A percentile compares a stretch with the other conserved stretches of the same genome.
phyloP scores from a whole-genome alignment of 2,888 invertebrate species.

The Glomeris marginata region DNA sequence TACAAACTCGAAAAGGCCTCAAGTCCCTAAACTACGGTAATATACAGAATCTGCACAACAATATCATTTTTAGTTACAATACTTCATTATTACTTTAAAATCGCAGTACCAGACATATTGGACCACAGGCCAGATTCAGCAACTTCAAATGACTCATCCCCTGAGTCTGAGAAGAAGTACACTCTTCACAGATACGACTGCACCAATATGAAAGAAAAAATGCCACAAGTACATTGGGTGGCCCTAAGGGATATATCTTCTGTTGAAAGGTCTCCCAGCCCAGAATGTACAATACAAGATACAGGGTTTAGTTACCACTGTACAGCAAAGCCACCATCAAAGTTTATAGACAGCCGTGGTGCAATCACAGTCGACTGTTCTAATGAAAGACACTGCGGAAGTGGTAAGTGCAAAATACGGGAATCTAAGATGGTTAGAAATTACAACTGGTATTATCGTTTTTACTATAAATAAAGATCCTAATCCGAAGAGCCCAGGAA shows the following conservation, averaged over 20 bases:
- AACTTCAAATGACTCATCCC: slow-evolving; percentile 7
- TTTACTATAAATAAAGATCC: slow-evolving; percentile 1
- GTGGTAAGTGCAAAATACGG: neutral
- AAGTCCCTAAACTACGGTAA: slow-evolving; percentile 10
- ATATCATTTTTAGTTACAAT: neutral
- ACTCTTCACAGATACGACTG: neutral
- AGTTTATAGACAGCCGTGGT: neutral
- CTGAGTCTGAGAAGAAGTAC: slow-evolving; percentile 4
- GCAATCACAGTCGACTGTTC: neutral
- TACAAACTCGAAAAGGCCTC: neutral
- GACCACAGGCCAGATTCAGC: slow-evolving; percentile 9
- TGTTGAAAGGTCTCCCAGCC: slow-evolving; percentile 5
- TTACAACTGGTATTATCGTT: no score
- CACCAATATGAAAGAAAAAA: neutral
- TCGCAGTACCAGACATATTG: slow-evolving; percentile 10
- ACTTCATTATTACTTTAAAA: neutral
- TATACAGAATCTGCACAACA: neutral
- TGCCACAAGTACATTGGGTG: neutral
- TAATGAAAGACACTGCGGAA: neutral
- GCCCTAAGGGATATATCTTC: neutral
- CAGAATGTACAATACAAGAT: slow-evolving; percentile 3
- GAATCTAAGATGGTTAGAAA: no score
- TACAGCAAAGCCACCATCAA: slow-evolving; percentile 2
- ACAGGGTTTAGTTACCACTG: slow-evolving; percentile 3
- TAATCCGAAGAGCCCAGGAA: slow-evolving; percentile 10